A percentile compares a stretch with the other conserved stretches of the same genome.
Conservation (phyloP, 2,113 vertebrate species). For the Pungitius pungitius region DNA sequence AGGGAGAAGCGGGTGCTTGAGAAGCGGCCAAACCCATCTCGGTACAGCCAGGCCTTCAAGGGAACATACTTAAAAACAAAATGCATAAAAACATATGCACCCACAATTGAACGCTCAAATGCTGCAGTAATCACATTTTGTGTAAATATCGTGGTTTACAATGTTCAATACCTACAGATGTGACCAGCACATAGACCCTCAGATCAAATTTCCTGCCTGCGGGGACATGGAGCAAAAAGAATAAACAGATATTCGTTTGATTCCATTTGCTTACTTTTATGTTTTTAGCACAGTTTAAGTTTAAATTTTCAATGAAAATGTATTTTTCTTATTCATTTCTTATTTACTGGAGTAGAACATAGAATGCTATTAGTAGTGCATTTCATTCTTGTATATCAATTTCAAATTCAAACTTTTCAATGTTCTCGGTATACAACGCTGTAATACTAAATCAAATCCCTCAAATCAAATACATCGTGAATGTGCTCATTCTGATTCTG, state of each 20-base stretch:
- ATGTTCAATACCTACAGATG: constrained; percentile 79
- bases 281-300: background rate
- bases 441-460: background rate
- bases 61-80: constrained; percentile 82
- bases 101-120: background rate
- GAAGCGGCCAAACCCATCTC: constrained; percentile 88
- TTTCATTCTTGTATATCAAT: background rate
- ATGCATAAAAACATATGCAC: background rate
- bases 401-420: background rate
- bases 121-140: background rate
- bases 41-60: constrained; percentile 85
- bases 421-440: background rate
- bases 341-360: background rate
- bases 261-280: background rate
- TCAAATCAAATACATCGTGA: background rate
- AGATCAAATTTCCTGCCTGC: constrained; percentile 89
- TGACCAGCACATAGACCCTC: constrained; percentile 87
- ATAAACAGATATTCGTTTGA: background rate
- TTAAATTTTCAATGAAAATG: background rate
- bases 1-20: constrained; percentile 86
- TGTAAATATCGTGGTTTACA: background rate
- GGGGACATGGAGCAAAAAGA: constrained; percentile 38
- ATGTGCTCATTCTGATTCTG: background rate
- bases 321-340: constrained; percentile 1
- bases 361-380: background rate